phyloP scores from a whole-genome alignment of 2,888 invertebrate species.

The Lasioglossum calceatum region DNA sequence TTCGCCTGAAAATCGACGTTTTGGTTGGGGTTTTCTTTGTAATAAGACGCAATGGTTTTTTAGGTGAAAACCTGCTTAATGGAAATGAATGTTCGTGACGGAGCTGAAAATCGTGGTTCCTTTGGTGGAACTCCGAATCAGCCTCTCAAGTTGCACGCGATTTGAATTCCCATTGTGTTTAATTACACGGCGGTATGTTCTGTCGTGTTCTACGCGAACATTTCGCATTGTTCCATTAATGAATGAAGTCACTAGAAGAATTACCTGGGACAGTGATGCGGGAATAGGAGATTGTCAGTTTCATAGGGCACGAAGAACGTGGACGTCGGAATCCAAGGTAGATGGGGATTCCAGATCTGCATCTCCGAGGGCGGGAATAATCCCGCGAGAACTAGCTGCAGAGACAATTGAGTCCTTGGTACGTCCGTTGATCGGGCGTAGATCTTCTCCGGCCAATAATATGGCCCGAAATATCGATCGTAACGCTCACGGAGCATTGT shows the following conservation, averaged over 20 bases:
- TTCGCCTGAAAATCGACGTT: too few species aligned
- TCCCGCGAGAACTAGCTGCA: constrained; percentile 85
- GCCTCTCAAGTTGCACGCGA: neutral
- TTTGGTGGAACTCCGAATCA: neutral
- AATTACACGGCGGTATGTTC: neutral
- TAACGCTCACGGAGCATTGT: constrained; percentile 79
- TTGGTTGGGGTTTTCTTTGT: too few species aligned
- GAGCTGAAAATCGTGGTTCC: neutral
- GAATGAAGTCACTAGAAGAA: constrained; percentile 45
- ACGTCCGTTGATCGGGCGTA: constrained; percentile 84
- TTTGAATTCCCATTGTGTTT: constrained; percentile 7
- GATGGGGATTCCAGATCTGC: constrained; percentile 83
- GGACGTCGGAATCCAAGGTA: constrained; percentile 86
- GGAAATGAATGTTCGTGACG: neutral
- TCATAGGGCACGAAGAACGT: constrained; percentile 84
- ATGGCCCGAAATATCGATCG: constrained; percentile 75
- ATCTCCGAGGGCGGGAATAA: constrained; percentile 84
- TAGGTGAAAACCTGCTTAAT: neutral
- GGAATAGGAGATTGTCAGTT: constrained; percentile 80
- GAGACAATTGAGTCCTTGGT: constrained; percentile 86
- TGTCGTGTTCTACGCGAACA: neutral
- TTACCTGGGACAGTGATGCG: constrained; percentile 77
- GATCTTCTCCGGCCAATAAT: constrained; percentile 79
- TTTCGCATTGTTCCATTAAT: constrained; percentile 20
- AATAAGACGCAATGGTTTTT: neutral